A percentile compares a stretch with the other conserved stretches of the same genome.
Conservation (phyloP, 2,113 vertebrate species). For the Ochotona curzoniae region DNA sequence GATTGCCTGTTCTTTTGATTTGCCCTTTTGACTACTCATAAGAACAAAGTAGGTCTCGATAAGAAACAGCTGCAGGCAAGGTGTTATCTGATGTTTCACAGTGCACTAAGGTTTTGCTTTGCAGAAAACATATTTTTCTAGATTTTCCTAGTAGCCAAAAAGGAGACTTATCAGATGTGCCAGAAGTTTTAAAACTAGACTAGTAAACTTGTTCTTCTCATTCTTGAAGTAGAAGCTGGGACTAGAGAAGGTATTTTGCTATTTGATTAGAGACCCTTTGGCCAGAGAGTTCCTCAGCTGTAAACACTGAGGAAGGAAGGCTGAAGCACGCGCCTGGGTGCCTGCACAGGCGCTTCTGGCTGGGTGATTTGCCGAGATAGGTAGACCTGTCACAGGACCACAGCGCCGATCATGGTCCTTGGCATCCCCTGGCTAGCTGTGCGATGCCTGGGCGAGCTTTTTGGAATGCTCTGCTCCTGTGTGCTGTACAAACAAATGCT, state of each 20-base stretch:
- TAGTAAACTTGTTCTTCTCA: neutral
- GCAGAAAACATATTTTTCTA: conserved; percentile 13
- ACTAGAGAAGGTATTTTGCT: neutral
- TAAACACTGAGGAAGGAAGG: too few species aligned
- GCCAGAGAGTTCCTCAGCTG: neutral
- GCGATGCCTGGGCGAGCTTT: neutral
- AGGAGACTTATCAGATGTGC: neutral
- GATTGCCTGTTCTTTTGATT: conserved; percentile 25
- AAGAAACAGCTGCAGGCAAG: conserved; percentile 14
- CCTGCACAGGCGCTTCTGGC: neutral
- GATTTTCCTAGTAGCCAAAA: conserved; percentile 46
- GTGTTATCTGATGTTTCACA: neutral
- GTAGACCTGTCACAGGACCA: neutral
- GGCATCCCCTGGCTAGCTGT: neutral
- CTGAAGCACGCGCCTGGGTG: neutral
- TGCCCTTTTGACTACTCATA: conserved; percentile 25
- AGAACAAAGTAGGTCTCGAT: conserved; percentile 58
- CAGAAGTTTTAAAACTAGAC: neutral
- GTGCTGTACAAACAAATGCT: neutral
- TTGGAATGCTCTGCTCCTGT: neutral
- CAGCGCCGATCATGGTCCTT: neutral
- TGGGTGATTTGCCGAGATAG: neutral
- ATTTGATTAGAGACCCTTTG: neutral
- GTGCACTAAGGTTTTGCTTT: neutral
- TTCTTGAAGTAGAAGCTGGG: neutral